Percentiles rank a stretch among this genome's conserved stretches.
Conservation (phyloP, 2,113 vertebrate species). For the Poeciliopsis retropinna region DNA sequence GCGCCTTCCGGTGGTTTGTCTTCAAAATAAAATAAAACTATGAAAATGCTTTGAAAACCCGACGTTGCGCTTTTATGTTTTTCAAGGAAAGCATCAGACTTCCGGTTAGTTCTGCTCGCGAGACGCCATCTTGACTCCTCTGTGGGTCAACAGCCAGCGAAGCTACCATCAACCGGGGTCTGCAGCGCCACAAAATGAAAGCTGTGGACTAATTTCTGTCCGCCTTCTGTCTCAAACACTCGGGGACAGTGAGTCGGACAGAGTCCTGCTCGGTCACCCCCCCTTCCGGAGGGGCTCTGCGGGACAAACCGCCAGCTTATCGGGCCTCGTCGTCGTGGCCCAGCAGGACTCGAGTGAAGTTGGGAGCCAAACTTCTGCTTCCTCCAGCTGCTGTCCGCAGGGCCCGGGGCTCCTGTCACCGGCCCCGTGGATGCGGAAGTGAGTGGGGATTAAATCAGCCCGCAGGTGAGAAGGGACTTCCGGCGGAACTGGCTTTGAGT, state of each 20-base stretch:
- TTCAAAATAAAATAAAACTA: conserved; percentile 20
- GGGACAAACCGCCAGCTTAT: conserved; percentile 6
- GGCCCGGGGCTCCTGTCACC: conserved; percentile 77
- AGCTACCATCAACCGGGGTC: conserved; percentile 41
- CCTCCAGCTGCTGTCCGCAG: conserved; percentile 63
- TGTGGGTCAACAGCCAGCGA: conserved; percentile 33
- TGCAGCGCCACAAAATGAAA: conserved; percentile 49
- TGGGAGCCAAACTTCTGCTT: conserved; percentile 77
- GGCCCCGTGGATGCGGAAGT: conserved; percentile 80
- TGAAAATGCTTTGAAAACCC: fast-evolving
- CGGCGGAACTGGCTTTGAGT: not conserved
- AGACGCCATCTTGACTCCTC: conserved; percentile 14
- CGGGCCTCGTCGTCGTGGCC: conserved; percentile 71
- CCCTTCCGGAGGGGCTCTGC: not conserved
- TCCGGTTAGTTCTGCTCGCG: not conserved
- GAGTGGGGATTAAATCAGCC: conserved; percentile 27
- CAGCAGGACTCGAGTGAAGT: conserved; percentile 78
- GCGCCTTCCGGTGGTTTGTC: fast-evolving
- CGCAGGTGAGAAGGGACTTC: conserved; percentile 59
- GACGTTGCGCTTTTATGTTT: conserved; percentile 40
- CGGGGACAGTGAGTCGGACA: not conserved
- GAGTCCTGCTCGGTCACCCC: not conserved
- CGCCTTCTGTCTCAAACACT: not conserved
- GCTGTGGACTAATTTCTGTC: not conserved
- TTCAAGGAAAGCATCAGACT: fast-evolving